These are phyloP conservation scores for Apamea anceps DNA, from an alignment of 2,888 invertebrate species.

Conservation along the genomic window DNA sequence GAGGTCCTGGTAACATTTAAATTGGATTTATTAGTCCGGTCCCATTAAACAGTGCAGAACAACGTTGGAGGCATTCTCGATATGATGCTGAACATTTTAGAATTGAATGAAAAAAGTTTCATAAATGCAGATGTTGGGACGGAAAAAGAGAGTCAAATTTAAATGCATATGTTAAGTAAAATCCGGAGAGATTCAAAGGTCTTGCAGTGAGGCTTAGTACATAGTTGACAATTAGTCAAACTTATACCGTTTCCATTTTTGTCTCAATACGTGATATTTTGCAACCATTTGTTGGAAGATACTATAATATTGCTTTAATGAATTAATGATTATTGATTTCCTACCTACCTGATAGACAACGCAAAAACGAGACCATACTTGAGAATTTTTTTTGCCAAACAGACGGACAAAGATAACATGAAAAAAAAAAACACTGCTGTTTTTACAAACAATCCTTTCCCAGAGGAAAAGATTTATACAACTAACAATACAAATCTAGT, in stretches of 20 bases:
- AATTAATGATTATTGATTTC: neutral
- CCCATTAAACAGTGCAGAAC: slow-evolving; percentile 81
- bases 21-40: slow-evolving; percentile 89
- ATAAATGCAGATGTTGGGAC: slow-evolving; percentile 25
- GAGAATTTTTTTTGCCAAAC: slow-evolving; percentile 13
- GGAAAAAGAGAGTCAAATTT: slow-evolving; percentile 7
- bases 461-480: slow-evolving; percentile 79
- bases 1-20: slow-evolving; percentile 88
- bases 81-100: slow-evolving; percentile 65
- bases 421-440: slow-evolving; percentile 28
- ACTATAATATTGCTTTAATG: neutral
- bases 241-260: neutral
- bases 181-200: neutral
- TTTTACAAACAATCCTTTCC: slow-evolving; percentile 78
- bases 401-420: slow-evolving; percentile 8
- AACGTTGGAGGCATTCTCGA: slow-evolving; percentile 83
- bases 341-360: slow-evolving; percentile 3
- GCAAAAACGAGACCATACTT: slow-evolving; percentile 19
- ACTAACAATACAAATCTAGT: slow-evolving; percentile 83
- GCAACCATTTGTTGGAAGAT: neutral
- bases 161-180: slow-evolving; percentile 9
- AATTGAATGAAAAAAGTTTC: slow-evolving; percentile 60
- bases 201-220: neutral
- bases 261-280: neutral
- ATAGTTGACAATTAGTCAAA: neutral